Evolutionary conservation across 2,888 invertebrate species (phyloP).

Genomic region (Exocentrus adspersus): DNA sequence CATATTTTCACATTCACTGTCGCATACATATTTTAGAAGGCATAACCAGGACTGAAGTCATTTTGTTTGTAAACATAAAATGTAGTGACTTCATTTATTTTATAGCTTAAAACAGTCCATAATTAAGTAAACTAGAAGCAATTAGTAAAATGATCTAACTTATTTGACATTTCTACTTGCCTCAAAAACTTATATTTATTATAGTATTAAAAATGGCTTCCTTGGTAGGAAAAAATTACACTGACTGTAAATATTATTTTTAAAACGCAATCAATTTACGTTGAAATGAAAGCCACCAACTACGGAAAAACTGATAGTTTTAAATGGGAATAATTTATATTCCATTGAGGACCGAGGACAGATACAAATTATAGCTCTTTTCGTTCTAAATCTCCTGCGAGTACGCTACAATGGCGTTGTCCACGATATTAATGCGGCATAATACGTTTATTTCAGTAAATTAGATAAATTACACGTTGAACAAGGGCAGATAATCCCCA

Average conservation of each 20-base stretch:
- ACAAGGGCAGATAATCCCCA: neutral
- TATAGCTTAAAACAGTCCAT: no score
- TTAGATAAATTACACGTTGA: neutral
- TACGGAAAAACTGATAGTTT: neutral
- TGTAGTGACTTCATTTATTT: no score
- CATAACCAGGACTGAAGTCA: no score
- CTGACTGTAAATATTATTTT: neutral
- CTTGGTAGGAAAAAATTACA: no score
- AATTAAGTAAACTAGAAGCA: no score
- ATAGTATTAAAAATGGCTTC: no score
- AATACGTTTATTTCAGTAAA: slow-evolving; percentile 1
- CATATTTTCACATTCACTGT: no score
- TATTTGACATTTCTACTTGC: no score
- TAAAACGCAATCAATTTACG: neutral
- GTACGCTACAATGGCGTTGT: neutral
- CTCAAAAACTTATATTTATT: no score
- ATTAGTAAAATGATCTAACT: no score
- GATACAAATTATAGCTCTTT: neutral
- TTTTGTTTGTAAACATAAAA: no score
- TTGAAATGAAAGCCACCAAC: neutral
- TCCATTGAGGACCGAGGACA: neutral
- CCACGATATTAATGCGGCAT: neutral
- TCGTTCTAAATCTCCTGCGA: neutral
- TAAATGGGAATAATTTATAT: slow-evolving; percentile 1
- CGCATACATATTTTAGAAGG: no score